Conservation (phyloP, 2,888 invertebrate genomes). For the Pecten maximus region DNA sequence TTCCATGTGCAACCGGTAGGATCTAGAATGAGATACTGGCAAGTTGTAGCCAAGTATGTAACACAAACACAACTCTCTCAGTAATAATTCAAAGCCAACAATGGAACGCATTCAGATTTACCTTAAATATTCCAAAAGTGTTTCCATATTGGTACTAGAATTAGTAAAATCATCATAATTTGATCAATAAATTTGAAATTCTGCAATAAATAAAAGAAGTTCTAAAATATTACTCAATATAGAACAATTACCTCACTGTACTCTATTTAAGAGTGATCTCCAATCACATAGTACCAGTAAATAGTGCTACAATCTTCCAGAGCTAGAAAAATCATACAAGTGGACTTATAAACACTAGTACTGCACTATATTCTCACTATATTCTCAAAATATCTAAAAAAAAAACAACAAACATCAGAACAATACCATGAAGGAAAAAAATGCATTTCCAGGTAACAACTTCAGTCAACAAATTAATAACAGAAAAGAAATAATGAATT, state of each 20-base stretch:
- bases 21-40: not conserved
- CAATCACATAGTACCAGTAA: no score
- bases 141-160: slow-evolving; percentile 8
- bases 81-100: not conserved
- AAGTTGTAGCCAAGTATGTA: not conserved
- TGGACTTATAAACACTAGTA: no score
- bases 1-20: not conserved
- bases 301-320: no score
- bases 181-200: not conserved
- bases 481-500: not conserved
- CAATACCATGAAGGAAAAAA: no score
- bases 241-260: no score
- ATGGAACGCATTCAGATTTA: not conserved
- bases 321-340: no score
- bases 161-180: not conserved
- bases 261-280: no score
- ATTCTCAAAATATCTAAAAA: no score
- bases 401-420: no score
- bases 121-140: not conserved
- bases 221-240: no score
- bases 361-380: no score
- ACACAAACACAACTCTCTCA: not conserved
- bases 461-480: not conserved
- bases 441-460: no score
- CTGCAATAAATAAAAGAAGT: not conserved